Percentiles rank a stretch among this genome's conserved stretches.
phyloP scores from a whole-genome alignment of 2,888 invertebrate genomes.

The Phragmatobia fuliginosa region DNA sequence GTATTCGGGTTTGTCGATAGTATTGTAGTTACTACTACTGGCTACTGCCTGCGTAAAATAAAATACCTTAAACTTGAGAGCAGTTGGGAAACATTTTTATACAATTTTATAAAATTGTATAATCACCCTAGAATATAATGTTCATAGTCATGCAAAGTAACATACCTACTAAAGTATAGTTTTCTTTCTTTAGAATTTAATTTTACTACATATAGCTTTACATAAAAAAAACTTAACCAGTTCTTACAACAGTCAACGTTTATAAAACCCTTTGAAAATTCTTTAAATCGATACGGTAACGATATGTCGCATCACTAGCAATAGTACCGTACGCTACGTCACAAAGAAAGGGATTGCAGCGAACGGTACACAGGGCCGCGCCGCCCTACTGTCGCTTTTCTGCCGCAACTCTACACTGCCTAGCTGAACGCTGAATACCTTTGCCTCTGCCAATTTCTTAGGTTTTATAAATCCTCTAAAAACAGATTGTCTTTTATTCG shows the following conservation, averaged over 20 bases:
- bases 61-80: not conserved
- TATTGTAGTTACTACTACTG: not conserved
- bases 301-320: slow-evolving; percentile 63
- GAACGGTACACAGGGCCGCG: slow-evolving; percentile 75
- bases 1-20: not conserved
- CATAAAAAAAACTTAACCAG: not conserved
- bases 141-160: not conserved
- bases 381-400: slow-evolving; percentile 82
- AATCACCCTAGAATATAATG: not conserved
- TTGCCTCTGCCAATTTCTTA: slow-evolving; percentile 4
- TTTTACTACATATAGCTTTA: not conserved
- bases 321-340: slow-evolving; percentile 83
- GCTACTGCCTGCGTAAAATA: not conserved
- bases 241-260: not conserved
- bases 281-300: slow-evolving; percentile 10
- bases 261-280: not conserved
- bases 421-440: slow-evolving; percentile 15
- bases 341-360: slow-evolving; percentile 83
- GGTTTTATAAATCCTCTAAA: not conserved
- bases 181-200: not conserved
- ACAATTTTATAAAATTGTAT: not conserved
- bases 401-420: slow-evolving; percentile 37
- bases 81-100: not conserved
- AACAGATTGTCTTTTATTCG: not conserved
- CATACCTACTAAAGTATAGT: not conserved